phyloP scores from a whole-genome alignment of 2,113 vertebrate genomes.

The Megalops atlanticus region DNA sequence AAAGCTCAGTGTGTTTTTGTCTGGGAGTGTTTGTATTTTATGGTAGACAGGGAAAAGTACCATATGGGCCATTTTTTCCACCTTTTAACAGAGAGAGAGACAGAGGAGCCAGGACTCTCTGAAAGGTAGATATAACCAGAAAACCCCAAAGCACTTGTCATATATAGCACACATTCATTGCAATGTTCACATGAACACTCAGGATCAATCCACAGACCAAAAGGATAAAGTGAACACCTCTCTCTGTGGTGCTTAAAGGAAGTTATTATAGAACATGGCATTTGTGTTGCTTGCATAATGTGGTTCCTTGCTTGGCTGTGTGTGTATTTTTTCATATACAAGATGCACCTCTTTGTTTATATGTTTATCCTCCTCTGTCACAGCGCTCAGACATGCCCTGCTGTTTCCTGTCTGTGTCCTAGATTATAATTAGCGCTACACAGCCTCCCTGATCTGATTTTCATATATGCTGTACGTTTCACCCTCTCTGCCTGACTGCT shows the following conservation, averaged over 20 bases:
- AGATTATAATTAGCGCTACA: constrained; percentile 37
- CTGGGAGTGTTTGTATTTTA: too few species aligned
- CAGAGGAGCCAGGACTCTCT: too few species aligned
- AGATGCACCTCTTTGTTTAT: constrained; percentile 24
- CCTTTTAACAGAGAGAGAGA: too few species aligned
- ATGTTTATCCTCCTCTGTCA: constrained; percentile 32
- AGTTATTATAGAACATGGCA: constrained; percentile 2
- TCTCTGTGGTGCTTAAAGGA: neutral
- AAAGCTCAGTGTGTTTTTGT: too few species aligned
- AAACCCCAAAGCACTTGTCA: too few species aligned
- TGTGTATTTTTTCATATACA: constrained; percentile 1
- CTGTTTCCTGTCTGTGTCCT: constrained; percentile 41
- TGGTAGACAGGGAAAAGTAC: too few species aligned
- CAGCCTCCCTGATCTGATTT: constrained; percentile 15
- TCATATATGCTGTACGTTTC: constrained; percentile 22
- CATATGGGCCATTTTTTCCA: too few species aligned
- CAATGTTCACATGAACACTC: constrained; percentile 4
- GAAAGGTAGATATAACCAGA: too few species aligned
- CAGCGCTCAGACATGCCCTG: constrained; percentile 26
- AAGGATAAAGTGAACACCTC: constrained; percentile 3
- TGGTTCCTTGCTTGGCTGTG: constrained; percentile 7
- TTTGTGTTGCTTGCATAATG: constrained; percentile 21
- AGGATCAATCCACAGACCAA: neutral
- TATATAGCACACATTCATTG: neutral
- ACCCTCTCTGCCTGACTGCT: constrained; percentile 12